Base-by-base conservation (phyloP, 2,888 invertebrate species). In the Nephrotoma appendiculata region DNA sequence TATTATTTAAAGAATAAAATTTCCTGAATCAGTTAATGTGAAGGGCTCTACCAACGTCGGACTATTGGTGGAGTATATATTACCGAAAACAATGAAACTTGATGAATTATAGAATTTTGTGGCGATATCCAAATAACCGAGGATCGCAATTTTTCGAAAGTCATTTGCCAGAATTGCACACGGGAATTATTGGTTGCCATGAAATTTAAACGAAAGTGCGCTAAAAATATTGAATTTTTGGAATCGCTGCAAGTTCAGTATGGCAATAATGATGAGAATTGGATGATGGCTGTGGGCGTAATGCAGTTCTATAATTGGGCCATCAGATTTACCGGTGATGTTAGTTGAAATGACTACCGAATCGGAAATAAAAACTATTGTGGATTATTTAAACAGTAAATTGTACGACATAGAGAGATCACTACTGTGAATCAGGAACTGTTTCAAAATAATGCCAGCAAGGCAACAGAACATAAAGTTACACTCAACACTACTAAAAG, bases 111-210 rank as follows among this genome's bases (percentile, higher is more conserved):
- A 1, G 89, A 90, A 86, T 88, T 88, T 6, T 90, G 90, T 88
- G 90, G 89, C 19, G 89, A 89, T 44, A 88, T 91, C 0, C 89
- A 88, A 90, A 89, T 90, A 0, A 88, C 89, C 11, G 88, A 87
- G 11, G 86, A 57, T 0, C 90, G 91, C 88, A 86, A 42, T n/a
- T 89, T 89, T 85, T 90, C 91, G 0, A 90, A 91, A 87, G 90
- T 89, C 45, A 88, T 91, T 41, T 91, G 91, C 83, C 89, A 90
- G 43, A 89, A 90, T 44, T 91, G 92, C 83, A 90, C 91, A 0
- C 89, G 89, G 7, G 91, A 91, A 87, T 88, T 91, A 1, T 87
- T 91, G 2, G 89, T 90, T 11, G 88, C 90, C 0, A 90, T 90
- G 1, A 90, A 90, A 87, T 91, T 91, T 87, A 89, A 89, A 1